Base-by-base conservation (phyloP, 2,113 vertebrate genomes). In the Zosterops pallidus region DNA sequence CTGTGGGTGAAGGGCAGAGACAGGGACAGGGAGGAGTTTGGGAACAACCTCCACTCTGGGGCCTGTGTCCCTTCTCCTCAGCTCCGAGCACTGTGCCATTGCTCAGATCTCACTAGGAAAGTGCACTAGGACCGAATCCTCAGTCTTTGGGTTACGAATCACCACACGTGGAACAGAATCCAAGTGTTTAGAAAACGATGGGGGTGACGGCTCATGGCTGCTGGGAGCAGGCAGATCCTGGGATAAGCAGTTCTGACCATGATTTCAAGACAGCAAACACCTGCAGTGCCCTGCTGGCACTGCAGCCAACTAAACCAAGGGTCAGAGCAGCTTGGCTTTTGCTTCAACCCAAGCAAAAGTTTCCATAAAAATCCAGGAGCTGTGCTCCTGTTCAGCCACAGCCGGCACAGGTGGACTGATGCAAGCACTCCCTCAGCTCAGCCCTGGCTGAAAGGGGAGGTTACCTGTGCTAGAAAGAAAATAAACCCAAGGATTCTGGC, bases 331-430 rank as follows among this genome's bases (percentile, higher is more conserved):
- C 23, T 33, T 56, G 64, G 52, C 1, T 2, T 37, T 65, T 28
- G 56, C 80, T 62, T 62, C 37, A 53, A 72, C 13, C 49, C 23
- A 4, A 0, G 13, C 42, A 67, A 46, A 42, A n/a, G 31, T 24
- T 35, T 60, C 52, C 31, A 6, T 20, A 22, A 21, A 83, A 83
- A 49, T 49, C 41, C 26, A 29, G 78, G 64, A 60, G 44, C 49
- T 25, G 37, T 29, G 64, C 49, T 44, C 49, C 72, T 7, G 0
- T 14, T 37, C 42, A 24, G 79, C 56, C 1, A 0, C 41, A n/a
- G 33, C 52, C 0, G 0, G n/a, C 26, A 15, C 2, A 23, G 42
- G 22, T 13, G 37, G 41, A 12, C 16, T 5, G 50, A 57, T 28
- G 41, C 25, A 21, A 69, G 63, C 2, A 1, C 24, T 42, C 64